Evolutionary conservation across 2,797 vertebrate species (phyloP), one percentile per base, ranked within the genome.

Genomic region (Nyctibius grandis): DNA sequence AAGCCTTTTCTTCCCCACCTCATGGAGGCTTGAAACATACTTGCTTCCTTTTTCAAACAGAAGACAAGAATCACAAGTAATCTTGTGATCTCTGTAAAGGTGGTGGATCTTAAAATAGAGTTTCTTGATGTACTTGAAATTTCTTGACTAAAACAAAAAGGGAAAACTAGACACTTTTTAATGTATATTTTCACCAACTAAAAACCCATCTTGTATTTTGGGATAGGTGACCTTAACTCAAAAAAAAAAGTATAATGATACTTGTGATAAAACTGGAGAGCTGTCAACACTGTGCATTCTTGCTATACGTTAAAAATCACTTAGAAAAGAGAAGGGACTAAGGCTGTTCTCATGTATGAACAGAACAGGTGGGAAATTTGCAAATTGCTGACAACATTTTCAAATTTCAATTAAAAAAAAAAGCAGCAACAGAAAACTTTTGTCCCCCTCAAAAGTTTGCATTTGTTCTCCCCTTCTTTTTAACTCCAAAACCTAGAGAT

Each of bases 61-160:
- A 74, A 89, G 63, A 70, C 47, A 67, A 59, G 82, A 85, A 86
- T 84, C 67, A 68, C 11, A 1, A 96, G 73, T 54, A 81, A 76
- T 95, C 87, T 59, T 92, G 87, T 91, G 79, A 95, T 89, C 29
- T 53, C 45, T 9, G 0, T 60, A 77, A 90, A 91, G 73, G 85
- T 83, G 87, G 20, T 48, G 44, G 47, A n/a, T 85, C 85, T 94
- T 88, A 94, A 95, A 94, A 96, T 91, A 95, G 91, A 72, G 57
- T 47, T 84, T 15, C 7, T 72, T 53, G 12, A 77, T 91, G 64
- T 29, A 70, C 48, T 94, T 48, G 29, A 77, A 94, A 85, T 75
- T 51, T 74, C 48, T 91, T 88, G 29, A 75, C 56, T 92, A 17
- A 60, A 89, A 50, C 18, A 63, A 87, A 85, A 86, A 64, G 4